Evolutionary conservation across 35 echinoderm and acorn worm species (phyloP).

Genomic region (Apostichopus parvimensis): DNA sequence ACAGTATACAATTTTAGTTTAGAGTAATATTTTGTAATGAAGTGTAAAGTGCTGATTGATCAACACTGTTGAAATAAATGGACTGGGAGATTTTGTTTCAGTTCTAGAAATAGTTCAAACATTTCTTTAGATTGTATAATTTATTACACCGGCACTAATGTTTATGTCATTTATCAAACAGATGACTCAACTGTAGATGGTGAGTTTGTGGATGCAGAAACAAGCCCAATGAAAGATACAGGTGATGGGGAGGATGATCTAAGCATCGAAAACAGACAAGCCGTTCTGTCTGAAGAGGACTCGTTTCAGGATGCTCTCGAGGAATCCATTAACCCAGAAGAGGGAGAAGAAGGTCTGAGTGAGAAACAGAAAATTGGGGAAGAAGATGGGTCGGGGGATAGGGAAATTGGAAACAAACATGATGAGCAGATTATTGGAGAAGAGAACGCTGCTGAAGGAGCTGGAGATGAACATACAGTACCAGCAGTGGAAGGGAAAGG

Average conservation of each 20-base stretch:
- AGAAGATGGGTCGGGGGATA: background rate
- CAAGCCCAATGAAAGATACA: background rate
- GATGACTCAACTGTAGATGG: background rate
- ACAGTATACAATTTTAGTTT: too few species aligned
- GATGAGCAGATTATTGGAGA: background rate
- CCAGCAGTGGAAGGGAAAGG: background rate
- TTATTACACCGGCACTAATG: background rate
- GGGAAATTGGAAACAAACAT: background rate
- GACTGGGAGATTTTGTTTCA: too few species aligned
- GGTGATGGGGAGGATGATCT: background rate
- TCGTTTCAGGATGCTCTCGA: background rate
- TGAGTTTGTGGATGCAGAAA: slow-evolving; percentile 22
- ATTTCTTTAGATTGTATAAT: background rate
- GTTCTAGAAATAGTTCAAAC: background rate
- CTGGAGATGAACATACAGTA: too few species aligned
- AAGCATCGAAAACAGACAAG: background rate
- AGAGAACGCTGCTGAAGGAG: background rate
- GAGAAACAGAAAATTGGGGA: background rate
- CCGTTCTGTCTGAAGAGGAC: background rate
- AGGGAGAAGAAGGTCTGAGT: background rate
- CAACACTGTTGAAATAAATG: too few species aligned
- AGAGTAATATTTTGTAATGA: too few species aligned
- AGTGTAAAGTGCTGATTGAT: too few species aligned
- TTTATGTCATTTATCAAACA: background rate
- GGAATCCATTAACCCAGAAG: background rate